Evolutionary conservation across 2,888 invertebrate genomes (phyloP), one percentile per base, ranked within the genome.

Genomic region (Dilophus febrilis): DNA sequence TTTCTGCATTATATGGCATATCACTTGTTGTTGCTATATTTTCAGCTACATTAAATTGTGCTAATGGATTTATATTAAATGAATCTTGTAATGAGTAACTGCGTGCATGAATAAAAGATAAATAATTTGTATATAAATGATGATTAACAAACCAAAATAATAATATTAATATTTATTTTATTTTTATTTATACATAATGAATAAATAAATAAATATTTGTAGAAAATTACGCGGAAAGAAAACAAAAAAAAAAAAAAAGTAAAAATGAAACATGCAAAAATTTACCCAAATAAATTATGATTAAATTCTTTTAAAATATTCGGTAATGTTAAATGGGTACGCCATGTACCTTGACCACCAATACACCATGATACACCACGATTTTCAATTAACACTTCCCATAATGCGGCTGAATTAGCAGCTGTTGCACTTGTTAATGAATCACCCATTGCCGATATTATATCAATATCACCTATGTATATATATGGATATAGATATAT

Each of bases 241-340:
- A n/a, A n/a, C n/a, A n/a, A n/a, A n/a, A n/a, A n/a, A n/a, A n/a
- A n/a, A n/a, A n/a, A n/a, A n/a, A n/a, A n/a, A n/a, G n/a, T n/a
- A n/a, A n/a, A n/a, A n/a, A n/a, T n/a, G n/a, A n/a, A n/a, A n/a
- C n/a, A n/a, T n/a, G n/a, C n/a, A 5, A 14, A 14, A 33, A 41
- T 42, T 45, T 51, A 75, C 13, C 78, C 78, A 40, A 72, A 58
- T 2, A 78, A 51, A 17, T 70, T 62, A 0, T 74, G 72, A 55
- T 77, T 78, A 50, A 70, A 78, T 44, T 66, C 69, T 49, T 70
- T 70, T 16, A 74, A 48, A 31, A 74, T 71, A 51, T 74, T 72
- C 7, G 72, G 72, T 27, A 72, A 40, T 0, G 72, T 72, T 1
- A 70, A 45, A 40, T 53, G 64, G 32, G 60, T 53, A 10, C 65